These are phyloP conservation scores for Procavia capensis DNA, from an alignment of 2,113 vertebrate species.

Conservation along the genomic window DNA sequence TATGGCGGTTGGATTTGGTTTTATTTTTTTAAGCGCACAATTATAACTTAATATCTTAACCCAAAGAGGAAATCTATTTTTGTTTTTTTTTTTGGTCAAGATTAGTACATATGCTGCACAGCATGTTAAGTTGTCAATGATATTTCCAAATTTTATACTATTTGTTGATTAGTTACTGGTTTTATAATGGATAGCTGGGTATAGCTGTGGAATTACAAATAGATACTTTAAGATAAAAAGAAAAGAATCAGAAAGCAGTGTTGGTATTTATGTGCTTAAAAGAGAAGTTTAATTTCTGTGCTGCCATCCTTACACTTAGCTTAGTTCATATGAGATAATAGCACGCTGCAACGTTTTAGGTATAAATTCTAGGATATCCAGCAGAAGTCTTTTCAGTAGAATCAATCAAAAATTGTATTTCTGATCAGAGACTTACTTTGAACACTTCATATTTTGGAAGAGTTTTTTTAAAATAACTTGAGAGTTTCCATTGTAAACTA, in stretches of 20 bases:
- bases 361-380: neutral
- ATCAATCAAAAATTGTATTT: neutral
- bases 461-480: neutral
- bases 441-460: conserved; percentile 5
- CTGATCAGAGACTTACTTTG: conserved; percentile 1
- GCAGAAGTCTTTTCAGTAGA: neutral
- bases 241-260: conserved; percentile 18
- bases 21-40: neutral
- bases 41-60: neutral
- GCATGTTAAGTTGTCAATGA: neutral
- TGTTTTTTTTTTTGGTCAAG: neutral
- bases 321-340: neutral
- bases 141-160: neutral
- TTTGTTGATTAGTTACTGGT: neutral
- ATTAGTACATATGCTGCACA: neutral
- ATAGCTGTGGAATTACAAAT: neutral
- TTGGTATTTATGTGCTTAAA: neutral
- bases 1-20: too few relatives aligned
- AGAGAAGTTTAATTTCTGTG: conserved; percentile 35
- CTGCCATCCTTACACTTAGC: neutral
- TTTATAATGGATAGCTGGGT: neutral
- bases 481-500: conserved; percentile 21
- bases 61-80: neutral
- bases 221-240: conserved; percentile 17
- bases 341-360: neutral